Percentiles rank a stretch among this genome's conserved stretches.
Conservation (phyloP, 2,113 vertebrate species). For the Neodontobutis hainanensis region DNA sequence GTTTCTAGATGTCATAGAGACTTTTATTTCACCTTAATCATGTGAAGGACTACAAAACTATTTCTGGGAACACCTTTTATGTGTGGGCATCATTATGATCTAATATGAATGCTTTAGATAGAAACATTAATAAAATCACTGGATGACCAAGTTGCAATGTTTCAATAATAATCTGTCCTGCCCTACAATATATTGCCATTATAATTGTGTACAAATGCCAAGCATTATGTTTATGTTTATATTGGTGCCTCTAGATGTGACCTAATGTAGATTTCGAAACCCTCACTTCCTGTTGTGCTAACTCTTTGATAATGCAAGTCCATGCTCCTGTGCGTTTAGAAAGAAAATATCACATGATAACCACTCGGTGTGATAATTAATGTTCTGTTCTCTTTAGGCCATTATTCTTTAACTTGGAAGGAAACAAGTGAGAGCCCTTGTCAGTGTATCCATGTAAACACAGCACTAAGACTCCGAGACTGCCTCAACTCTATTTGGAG, state of each 20-base stretch:
- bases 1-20: neutral
- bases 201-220: neutral
- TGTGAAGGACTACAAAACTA: conserved; percentile 3
- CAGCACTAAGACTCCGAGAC: neutral
- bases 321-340: conserved; percentile 31
- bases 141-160: conserved; percentile 1
- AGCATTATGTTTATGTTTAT: neutral
- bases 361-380: no score
- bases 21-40: conserved; percentile 3
- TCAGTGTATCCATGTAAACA: no score
- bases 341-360: neutral
- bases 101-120: conserved; percentile 18
- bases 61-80: conserved; percentile 31
- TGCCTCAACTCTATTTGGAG: no score
- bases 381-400: no score
- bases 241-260: neutral
- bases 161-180: neutral
- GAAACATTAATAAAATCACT: conserved; percentile 7
- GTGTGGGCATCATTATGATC: conserved; percentile 16
- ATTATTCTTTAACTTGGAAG: no score
- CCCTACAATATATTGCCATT: no score
- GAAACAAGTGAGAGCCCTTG: no score
- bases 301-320: conserved; percentile 9
- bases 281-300: conserved; percentile 1
- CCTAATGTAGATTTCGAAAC: conserved; percentile 11